Evolutionary conservation across 2,113 vertebrate species (phyloP).

Genomic region (Gallinago jamesoni): DNA sequence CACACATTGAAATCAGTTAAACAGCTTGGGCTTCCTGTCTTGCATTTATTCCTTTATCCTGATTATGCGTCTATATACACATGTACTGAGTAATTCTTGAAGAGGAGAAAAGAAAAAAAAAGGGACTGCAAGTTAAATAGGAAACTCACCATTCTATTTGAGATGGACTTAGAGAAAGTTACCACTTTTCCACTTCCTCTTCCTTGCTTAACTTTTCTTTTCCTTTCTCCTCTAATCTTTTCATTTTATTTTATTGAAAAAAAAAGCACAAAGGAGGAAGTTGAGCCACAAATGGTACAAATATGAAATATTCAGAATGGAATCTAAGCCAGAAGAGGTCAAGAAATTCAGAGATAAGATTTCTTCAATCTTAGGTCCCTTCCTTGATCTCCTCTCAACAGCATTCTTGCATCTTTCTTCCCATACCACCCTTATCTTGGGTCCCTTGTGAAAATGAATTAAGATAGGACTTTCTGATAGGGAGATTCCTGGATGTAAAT

Average conservation of each 20-base stretch:
- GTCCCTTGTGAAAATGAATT: conserved; percentile 54
- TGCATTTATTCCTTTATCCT: not conserved
- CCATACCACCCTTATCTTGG: conserved; percentile 27
- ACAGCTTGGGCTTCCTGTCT: not conserved
- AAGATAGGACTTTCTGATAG: conserved; percentile 49
- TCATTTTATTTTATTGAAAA: not conserved
- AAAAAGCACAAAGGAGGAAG: not conserved
- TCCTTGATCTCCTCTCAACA: not conserved
- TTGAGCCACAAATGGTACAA: not conserved
- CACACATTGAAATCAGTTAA: not conserved
- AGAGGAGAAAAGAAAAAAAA: not conserved
- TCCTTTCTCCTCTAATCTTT: not conserved
- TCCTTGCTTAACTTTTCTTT: not conserved
- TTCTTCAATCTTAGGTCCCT: not conserved
- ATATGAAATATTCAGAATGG: not conserved
- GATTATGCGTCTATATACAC: not conserved
- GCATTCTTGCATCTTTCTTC: conserved; percentile 4
- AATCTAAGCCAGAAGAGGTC: not conserved
- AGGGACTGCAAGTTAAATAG: not conserved
- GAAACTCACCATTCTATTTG: not conserved
- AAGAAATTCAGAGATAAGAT: not conserved
- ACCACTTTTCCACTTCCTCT: not conserved
- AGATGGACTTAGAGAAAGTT: not conserved
- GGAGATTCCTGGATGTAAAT: conserved; percentile 34
- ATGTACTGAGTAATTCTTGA: not conserved